Evolutionary conservation across 1,140 invertebrate genomes (phyloP), one percentile per base, ranked within the genome.

Genomic region (Ephestia elutella): DNA sequence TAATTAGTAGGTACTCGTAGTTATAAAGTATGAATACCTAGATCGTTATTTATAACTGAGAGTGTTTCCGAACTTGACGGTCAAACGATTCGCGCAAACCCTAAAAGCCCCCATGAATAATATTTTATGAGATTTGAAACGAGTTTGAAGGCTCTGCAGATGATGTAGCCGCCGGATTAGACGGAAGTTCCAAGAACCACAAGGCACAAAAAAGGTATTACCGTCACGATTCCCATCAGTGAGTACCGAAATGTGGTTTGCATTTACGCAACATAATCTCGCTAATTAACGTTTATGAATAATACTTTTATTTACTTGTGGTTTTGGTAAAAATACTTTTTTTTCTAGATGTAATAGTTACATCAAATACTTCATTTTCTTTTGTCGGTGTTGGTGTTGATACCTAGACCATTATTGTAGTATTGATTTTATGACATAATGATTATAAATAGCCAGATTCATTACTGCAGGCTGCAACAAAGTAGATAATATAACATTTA

Each of bases 151-250:
- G 15, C 38, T 44, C 5, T 17, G 32, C 32, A 9, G 38, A 44
- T 44, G 38, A 44, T 44, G 38, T 44, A 44, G 38, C 10, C n/a
- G 38, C n/a, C 38, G 15, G 38, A 44, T 55, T 18, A 48, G n/a
- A 32, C 25, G 51, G 53, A 60, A 60, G 32, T 60, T 60, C 51
- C 35, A 13, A 60, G 58, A 60, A 60, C 51, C 49, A 19, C 53
- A 55, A 25, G 7, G 15, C 5, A 53, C 25, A 60, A 60, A 57
- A 58, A 54, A 54, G 32, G 17, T 32, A 25, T 59, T 15, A 44
- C 57, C 50, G 21, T 53, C 57, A 59, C 57, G 57, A 59, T 54
- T 54, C 20, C 48, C 57, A 59, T 59, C 57, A 32, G 28, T 2
- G 50, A 8, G 21, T 25, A 53, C 10, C 50, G 19, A 53, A 53